Evolutionary conservation across 2,113 vertebrate species (phyloP), one percentile per base, ranked within the genome.

Genomic region (Anser cygnoides): DNA sequence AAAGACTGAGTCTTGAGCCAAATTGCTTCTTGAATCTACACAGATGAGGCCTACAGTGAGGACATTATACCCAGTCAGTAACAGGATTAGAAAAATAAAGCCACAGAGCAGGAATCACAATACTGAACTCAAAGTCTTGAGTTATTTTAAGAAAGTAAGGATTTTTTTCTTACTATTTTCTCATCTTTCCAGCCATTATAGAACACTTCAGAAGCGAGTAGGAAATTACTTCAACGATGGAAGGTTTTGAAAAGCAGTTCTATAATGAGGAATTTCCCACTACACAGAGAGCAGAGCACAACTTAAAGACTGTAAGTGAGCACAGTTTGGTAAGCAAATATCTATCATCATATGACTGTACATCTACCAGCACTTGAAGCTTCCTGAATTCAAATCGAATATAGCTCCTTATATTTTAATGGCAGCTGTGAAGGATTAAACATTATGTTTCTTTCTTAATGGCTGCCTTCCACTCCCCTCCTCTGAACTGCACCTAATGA

Each of bases 101-200:
- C 29, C 43, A 80, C 39, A 62, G 55, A 92, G 41, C 19, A 84
- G 33, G 14, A 43, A 75, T 71, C 76, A 50, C 58, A 58, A 17
- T 41, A 21, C 52, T 68, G 20, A 90, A 57, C 50, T 66, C 43
- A 39, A 92, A 96, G 17, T 3, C 33, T 41, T 12, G 13, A 70
- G 82, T 31, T 95, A 93, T 94, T 96, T 97, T 84, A 77, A 77
- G 78, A 75, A 49, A 18, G 10, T 58, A 90, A 90, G 83, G 66
- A 41, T 37, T 39, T 89, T 82, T 66, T 81, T 84, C 57, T 61
- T 15, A 49, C 39, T 75, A 10, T 72, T 83, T 84, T 68, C 11
- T 33, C 10, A 72, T 66, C 71, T 62, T 80, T 80, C 10, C 10
- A 62, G n/a, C 55, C 63, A 66, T 50, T 93, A 70, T 10, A 76